Evolutionary conservation across 2,888 invertebrate genomes (phyloP), one percentile per base, ranked within the genome.

Genomic region (Ferdinandea cuprea): DNA sequence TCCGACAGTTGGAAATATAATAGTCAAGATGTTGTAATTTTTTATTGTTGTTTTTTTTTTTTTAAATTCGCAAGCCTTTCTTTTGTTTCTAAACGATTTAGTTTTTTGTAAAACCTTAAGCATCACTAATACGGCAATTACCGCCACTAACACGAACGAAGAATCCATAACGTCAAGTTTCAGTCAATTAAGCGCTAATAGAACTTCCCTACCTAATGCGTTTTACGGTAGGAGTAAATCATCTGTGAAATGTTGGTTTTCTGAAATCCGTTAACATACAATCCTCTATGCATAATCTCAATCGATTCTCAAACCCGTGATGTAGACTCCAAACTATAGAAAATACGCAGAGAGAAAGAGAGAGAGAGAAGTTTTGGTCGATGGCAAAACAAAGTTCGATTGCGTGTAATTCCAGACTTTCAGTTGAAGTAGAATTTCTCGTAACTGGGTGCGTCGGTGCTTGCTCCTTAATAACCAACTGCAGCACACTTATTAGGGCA

Each of bases 181-280:
- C 63, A 63, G 54, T 61, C 44, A 65, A 73, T 63, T 73, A 54
- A 63, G 17, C 28, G 50, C n/a, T 54, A 65, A 28, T 63, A 63
- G 32, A 25, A 19, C 54, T 46, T 25, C 25, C n/a, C 25, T 6
- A 17, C 17, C 46, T 63, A 54, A 63, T 63, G 56, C 54, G 9
- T 13, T n/a, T n/a, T 35, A 61, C 54, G 25, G 37, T 52, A 42
- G 54, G 25, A 65, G 28, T 63, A 65, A 63, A 73, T 73, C 73
- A 73, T 46, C 17, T 54, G 15, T 73, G 44, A 73, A 65, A 52
- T 52, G 19, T 71, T 58, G 17, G 40, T 28, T 40, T 28, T 44
- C 37, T 44, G 25, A 46, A 46, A 37, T 9, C 37, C 17, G 3
- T 15, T 9, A 59, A 44, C 50, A 42, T 30, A 48, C 59, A 30